Percentiles rank a stretch among this genome's conserved stretches.
These are phyloP conservation scores for Phlogophora meticulosa DNA, from an alignment of 2,888 invertebrate genomes.

Conservation along the genomic window DNA sequence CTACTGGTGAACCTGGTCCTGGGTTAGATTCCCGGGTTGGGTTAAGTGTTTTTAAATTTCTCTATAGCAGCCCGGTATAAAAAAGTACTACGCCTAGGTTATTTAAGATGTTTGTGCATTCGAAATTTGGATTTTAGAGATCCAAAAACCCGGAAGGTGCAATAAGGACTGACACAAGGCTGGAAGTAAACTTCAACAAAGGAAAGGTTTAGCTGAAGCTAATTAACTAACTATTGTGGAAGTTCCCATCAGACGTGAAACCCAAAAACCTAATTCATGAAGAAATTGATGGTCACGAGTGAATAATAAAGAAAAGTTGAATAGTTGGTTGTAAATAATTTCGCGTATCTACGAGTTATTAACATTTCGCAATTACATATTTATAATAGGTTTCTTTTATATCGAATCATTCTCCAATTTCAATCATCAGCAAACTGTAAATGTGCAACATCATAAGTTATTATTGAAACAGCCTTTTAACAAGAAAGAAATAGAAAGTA, in stretches of 20 bases:
- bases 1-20: too few species aligned
- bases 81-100: too few species aligned
- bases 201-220: neutral
- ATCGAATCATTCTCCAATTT: slow-evolving; percentile 44
- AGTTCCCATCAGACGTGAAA: neutral
- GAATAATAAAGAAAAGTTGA: slow-evolving; percentile 32
- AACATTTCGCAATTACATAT: slow-evolving; percentile 51
- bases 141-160: neutral
- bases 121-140: neutral
- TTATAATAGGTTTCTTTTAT: slow-evolving; percentile 38
- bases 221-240: neutral
- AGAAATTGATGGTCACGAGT: slow-evolving; percentile 40
- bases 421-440: slow-evolving; percentile 42
- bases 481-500: slow-evolving; percentile 61
- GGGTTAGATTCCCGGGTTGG: too few species aligned
- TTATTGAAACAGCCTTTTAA: slow-evolving; percentile 33
- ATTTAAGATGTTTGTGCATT: too few species aligned
- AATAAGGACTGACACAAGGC: too few species aligned
- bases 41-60: too few species aligned
- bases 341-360: slow-evolving; percentile 23
- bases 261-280: slow-evolving; percentile 9
- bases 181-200: neutral
- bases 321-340: slow-evolving; percentile 16
- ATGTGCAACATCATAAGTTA: slow-evolving; percentile 55
- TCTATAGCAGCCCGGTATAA: too few species aligned